A percentile compares a stretch with the other conserved stretches of the same genome.
Conservation (phyloP, 2,888 invertebrate genomes). For the Apamea crenata region DNA sequence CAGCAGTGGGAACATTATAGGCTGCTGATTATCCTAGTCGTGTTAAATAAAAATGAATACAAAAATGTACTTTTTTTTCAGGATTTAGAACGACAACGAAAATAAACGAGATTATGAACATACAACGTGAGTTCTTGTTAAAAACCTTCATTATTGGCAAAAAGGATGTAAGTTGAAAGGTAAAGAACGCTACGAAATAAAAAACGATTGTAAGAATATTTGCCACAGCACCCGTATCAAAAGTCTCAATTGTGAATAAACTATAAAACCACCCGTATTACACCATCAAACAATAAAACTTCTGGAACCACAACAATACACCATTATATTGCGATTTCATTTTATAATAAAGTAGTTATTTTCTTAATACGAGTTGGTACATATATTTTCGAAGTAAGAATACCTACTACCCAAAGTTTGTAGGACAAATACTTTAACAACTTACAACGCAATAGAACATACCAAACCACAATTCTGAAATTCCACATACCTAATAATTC, state of each 20-base stretch:
- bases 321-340: slow-evolving; percentile 26
- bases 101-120: not conserved
- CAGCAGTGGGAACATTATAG: not conserved
- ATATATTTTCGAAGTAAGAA: not conserved
- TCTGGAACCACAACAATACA: slow-evolving; percentile 62
- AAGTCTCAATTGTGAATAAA: slow-evolving; percentile 34
- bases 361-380: slow-evolving; percentile 1
- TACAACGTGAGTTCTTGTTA: not conserved
- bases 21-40: too few species aligned
- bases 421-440: not conserved
- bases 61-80: not conserved
- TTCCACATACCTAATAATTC: not conserved
- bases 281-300: slow-evolving; percentile 48
- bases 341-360: slow-evolving; percentile 21
- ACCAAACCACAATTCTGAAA: not conserved
- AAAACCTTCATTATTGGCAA: not conserved
- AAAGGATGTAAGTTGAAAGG: not conserved
- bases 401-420: not conserved
- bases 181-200: slow-evolving; percentile 14
- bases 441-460: not conserved
- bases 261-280: slow-evolving; percentile 64
- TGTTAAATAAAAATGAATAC: too few species aligned
- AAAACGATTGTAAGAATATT: not conserved
- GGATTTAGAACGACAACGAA: not conserved
- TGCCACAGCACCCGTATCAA: slow-evolving; percentile 49